Evolutionary conservation across 1,140 invertebrate species (phyloP).

Genomic region (Battus philenor): DNA sequence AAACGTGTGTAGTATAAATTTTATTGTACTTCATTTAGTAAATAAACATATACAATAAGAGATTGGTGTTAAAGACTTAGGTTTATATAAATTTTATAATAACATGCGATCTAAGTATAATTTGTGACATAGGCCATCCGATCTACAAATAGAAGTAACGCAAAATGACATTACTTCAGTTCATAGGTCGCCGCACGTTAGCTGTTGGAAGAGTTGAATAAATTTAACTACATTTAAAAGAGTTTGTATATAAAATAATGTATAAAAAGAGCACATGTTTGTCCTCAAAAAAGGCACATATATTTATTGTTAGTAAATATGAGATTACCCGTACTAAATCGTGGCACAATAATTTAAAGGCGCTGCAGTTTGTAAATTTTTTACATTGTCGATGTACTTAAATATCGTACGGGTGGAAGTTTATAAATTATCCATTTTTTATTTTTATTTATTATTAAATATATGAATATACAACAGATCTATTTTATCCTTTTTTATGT

Average conservation of each 20-base stretch:
- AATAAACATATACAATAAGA: slow-evolving; percentile 62
- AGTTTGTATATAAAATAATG: neutral
- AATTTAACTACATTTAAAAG: neutral
- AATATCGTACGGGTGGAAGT: slow-evolving; percentile 44
- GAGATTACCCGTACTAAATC: slow-evolving; percentile 57
- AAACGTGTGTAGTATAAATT: slow-evolving; percentile 43
- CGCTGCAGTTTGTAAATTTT: slow-evolving; percentile 23
- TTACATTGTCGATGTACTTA: no score
- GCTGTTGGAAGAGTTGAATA: no score
- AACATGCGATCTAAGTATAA: slow-evolving; percentile 29
- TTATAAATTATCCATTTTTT: slow-evolving; percentile 23
- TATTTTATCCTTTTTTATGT: slow-evolving; percentile 39
- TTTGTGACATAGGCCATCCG: slow-evolving; percentile 45
- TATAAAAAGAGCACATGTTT: slow-evolving; percentile 3
- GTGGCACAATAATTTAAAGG: slow-evolving; percentile 48
- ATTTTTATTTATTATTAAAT: slow-evolving; percentile 7
- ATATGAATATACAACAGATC: slow-evolving; percentile 42
- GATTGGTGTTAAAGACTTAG: slow-evolving; percentile 52
- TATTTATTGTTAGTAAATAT: slow-evolving; percentile 27
- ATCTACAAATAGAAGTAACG: slow-evolving; percentile 28
- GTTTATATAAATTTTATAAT: slow-evolving; percentile 36
- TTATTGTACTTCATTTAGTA: slow-evolving; percentile 64
- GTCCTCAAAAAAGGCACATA: neutral
- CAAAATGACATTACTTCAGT: slow-evolving; percentile 23
- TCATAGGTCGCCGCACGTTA: no score